These are phyloP conservation scores for Pygathrix nemaeus DNA, from an alignment of 2,113 vertebrate species.

Conservation along the genomic window DNA sequence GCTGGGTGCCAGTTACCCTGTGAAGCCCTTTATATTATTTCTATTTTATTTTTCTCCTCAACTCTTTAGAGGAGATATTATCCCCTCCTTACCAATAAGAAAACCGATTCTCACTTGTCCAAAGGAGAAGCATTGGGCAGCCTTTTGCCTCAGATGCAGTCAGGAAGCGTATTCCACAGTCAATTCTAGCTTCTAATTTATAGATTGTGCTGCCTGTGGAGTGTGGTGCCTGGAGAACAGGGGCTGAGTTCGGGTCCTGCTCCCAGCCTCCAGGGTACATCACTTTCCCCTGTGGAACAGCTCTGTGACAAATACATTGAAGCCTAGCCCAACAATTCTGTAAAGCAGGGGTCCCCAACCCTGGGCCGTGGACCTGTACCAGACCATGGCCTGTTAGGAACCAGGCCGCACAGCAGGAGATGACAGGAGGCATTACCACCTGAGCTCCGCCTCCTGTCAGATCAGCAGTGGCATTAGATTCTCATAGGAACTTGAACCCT, in stretches of 20 bases:
- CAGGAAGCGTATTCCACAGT: neutral
- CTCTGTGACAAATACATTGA: neutral
- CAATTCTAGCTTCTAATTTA: fast-evolving
- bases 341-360: neutral
- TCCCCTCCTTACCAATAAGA: neutral
- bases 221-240: neutral
- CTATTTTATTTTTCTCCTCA: neutral
- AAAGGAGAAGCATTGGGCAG: neutral
- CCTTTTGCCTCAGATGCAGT: neutral
- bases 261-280: neutral
- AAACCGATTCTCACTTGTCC: neutral
- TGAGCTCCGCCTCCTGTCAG: too few species aligned
- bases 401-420: too few species aligned
- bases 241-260: neutral
- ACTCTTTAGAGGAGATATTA: neutral
- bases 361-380: too few species aligned
- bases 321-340: neutral
- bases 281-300: neutral
- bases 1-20: neutral
- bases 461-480: too few species aligned
- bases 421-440: too few species aligned
- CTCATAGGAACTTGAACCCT: too few species aligned
- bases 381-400: too few species aligned
- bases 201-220: neutral
- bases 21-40: neutral